Conservation (phyloP, 1,140 invertebrate genomes). For the Saccostrea glomerata region DNA sequence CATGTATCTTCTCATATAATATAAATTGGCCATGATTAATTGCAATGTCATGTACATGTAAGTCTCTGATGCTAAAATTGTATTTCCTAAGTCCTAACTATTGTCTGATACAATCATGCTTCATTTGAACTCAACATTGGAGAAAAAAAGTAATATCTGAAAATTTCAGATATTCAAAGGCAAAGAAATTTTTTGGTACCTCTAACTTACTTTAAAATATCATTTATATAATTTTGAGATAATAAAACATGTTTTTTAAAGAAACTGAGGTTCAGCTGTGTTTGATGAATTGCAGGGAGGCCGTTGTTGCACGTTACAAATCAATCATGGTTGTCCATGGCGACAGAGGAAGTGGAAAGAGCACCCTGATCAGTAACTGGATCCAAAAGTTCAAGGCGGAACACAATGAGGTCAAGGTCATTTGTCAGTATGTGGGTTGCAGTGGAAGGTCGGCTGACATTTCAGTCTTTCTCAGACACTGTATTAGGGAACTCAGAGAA, state of each 20-base stretch:
- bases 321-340: conserved; percentile 70
- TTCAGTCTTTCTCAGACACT: conserved; percentile 64
- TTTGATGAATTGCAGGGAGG: conserved; percentile 49
- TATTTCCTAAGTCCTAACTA: neutral
- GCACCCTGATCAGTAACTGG: conserved; percentile 73
- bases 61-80: no score
- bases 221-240: no score
- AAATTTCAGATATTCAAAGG: no score
- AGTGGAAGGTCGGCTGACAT: conserved; percentile 68
- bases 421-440: conserved; percentile 71
- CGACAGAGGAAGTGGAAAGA: conserved; percentile 74
- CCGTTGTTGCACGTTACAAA: conserved; percentile 53
- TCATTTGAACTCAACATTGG: no score
- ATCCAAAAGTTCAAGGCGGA: conserved; percentile 65
- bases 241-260: no score
- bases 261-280: neutral
- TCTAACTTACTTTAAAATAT: no score
- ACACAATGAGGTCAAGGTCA: conserved; percentile 66
- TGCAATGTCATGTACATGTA: no score
- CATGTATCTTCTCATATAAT: no score
- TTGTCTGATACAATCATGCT: neutral
- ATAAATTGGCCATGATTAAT: no score
- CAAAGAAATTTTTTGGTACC: no score
- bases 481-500: conserved; percentile 65
- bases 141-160: no score